Evolutionary conservation across 2,888 invertebrate species (phyloP).

Genomic region (Andricus curvator): DNA sequence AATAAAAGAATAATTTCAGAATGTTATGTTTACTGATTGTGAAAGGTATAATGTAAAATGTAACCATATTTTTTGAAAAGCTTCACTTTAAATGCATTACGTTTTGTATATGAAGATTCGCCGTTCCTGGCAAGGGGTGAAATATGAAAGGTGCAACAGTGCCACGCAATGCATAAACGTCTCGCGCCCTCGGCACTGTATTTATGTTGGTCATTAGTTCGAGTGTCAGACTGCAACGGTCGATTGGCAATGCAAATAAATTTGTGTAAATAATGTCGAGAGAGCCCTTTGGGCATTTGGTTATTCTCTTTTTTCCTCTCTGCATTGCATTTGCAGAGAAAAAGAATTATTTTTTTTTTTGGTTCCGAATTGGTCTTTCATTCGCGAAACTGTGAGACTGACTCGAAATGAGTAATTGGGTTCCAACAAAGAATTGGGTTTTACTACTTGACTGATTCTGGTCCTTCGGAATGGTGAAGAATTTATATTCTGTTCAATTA

Average conservation of each 20-base stretch:
- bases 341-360: neutral
- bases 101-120: conserved; percentile 20
- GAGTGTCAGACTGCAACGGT: conserved; percentile 39
- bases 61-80: neutral
- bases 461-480: neutral
- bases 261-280: conserved; percentile 45
- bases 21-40: neutral
- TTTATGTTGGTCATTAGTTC: conserved; percentile 43
- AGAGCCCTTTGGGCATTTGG: conserved; percentile 35
- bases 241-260: conserved; percentile 47
- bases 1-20: neutral
- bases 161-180: conserved; percentile 20
- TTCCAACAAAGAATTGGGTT: conserved; percentile 19
- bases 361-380: conserved; percentile 13
- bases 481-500: conserved; percentile 25
- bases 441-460: conserved; percentile 23
- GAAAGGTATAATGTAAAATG: neutral
- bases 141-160: conserved; percentile 26
- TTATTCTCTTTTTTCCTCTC: conserved; percentile 19
- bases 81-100: conserved; percentile 3
- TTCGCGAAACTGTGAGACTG: neutral
- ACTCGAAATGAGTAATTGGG: conserved; percentile 25
- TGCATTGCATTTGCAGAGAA: neutral
- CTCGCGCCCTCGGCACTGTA: conserved; percentile 23
- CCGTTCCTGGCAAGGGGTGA: conserved; percentile 19